Conservation (phyloP, 2,888 invertebrate species). For the Troides helena region DNA sequence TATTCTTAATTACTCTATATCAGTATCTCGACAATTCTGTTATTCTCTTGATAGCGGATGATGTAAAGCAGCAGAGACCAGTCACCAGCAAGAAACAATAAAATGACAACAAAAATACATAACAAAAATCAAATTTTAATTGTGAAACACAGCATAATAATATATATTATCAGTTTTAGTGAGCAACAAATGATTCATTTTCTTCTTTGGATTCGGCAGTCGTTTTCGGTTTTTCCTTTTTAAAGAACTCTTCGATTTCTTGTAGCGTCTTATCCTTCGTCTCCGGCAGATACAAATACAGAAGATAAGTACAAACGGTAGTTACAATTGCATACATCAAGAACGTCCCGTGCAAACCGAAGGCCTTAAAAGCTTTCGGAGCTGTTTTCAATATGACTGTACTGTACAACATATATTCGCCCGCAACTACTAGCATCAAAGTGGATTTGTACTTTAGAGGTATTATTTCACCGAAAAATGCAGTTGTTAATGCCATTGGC, state of each 20-base stretch:
- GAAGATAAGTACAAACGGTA: constrained; percentile 38
- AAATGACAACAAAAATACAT: too few relatives aligned
- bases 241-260: not conserved
- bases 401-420: constrained; percentile 37
- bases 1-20: too few relatives aligned
- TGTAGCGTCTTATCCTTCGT: constrained; percentile 41
- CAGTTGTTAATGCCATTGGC: constrained; percentile 44
- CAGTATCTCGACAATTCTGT: too few relatives aligned
- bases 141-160: too few relatives aligned
- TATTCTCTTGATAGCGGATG: too few relatives aligned
- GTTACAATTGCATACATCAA: constrained; percentile 44
- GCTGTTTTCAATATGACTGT: constrained; percentile 42
- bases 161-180: too few relatives aligned
- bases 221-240: not conserved
- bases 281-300: constrained; percentile 46
- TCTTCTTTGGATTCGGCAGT: not conserved
- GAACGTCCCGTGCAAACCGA: constrained; percentile 44
- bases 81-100: too few relatives aligned
- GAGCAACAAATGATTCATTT: not conserved
- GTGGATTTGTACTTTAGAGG: constrained; percentile 41
- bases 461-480: constrained; percentile 45
- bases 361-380: constrained; percentile 39
- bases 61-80: too few relatives aligned
- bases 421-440: constrained; percentile 36
- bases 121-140: too few relatives aligned